Evolutionary conservation across 2,797 vertebrate species (phyloP).

Genomic region (Botia almorhae): DNA sequence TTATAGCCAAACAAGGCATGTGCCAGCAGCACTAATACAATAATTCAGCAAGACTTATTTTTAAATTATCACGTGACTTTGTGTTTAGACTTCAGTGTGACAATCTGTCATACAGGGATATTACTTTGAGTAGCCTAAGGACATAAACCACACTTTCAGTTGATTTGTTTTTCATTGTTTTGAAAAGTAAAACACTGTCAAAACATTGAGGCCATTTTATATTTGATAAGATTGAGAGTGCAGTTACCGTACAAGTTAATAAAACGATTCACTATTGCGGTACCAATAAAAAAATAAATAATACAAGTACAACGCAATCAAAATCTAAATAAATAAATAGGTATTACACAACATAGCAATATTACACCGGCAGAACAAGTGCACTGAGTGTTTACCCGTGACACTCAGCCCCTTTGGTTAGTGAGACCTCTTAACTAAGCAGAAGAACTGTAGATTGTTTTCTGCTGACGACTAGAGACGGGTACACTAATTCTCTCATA

Average conservation of each 20-base stretch:
- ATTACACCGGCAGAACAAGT: not conserved
- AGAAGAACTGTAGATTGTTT: not conserved
- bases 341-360: not conserved
- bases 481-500: slow-evolving; percentile 25
- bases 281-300: too few species aligned
- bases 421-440: not conserved
- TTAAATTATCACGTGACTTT: not conserved
- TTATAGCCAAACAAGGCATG: not conserved
- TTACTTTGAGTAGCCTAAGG: not conserved
- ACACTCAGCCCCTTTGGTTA: not conserved
- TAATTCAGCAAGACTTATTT: not conserved
- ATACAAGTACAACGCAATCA: too few species aligned
- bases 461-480: slow-evolving; percentile 4
- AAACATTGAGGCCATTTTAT: not conserved
- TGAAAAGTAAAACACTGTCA: not conserved
- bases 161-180: not conserved
- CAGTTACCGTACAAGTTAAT: too few species aligned
- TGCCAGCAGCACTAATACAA: slow-evolving; percentile 14
- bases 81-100: slow-evolving; percentile 5
- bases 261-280: too few species aligned
- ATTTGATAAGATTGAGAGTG: too few species aligned
- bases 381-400: not conserved
- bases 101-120: not conserved
- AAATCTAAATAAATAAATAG: too few species aligned
- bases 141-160: not conserved